Base-by-base conservation (phyloP, 37 sponge, comb jelly and placozoan genomes). In the Cliona cf. orientalis region DNA sequence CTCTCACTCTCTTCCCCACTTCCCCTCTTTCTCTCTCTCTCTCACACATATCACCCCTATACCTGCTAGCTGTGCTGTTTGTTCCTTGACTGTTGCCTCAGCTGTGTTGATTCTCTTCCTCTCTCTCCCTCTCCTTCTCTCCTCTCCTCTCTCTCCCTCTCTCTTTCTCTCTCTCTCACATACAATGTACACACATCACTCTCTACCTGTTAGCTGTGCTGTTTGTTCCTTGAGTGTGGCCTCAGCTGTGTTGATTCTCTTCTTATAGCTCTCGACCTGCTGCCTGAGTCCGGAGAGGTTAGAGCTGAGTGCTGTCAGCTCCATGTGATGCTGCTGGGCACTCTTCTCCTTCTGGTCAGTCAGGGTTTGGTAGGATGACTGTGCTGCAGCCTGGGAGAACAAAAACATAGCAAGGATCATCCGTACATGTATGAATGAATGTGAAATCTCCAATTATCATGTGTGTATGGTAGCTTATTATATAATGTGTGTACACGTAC, bases 261-360 rank as follows among this genome's bases (percentile, higher is more conserved):
- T 78, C 35, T 71, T 86, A 22, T 63, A 43, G 1, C 28, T 33
- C 44, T 91, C 87, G 35, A 91, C 60, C 79, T 91, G 83, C 14
- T 75, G 67, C 26, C 92, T 76, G 40, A 91, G 35, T 12, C 59
- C 44, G 23, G 82, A 79, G n/a, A 91, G 87, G 78, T 86, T 91
- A n/a, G 34, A 61, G 35, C 74, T 83, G 45, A 91, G 84, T 5
- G 84, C 83, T 19, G 69, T 53, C 7, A 87, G 37, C 75, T 72
- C 81, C 19, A 42, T 34, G 42, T 86, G 68, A 17, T 86, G 91
- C 31, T 83, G 79, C 62, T 67, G 40, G 21, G 67, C 70, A 5
- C 25, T 9, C 12, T 42, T 40, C 0, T 39, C 60, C 61, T 58
- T 67, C 33, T 85, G 43, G 7, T 76, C 62, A 21, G 38, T 31